These are phyloP conservation scores for Aphrocallistes beatrix DNA, from an alignment of 37 sponge, comb jelly and placozoan genomes.

Conservation along the genomic window DNA sequence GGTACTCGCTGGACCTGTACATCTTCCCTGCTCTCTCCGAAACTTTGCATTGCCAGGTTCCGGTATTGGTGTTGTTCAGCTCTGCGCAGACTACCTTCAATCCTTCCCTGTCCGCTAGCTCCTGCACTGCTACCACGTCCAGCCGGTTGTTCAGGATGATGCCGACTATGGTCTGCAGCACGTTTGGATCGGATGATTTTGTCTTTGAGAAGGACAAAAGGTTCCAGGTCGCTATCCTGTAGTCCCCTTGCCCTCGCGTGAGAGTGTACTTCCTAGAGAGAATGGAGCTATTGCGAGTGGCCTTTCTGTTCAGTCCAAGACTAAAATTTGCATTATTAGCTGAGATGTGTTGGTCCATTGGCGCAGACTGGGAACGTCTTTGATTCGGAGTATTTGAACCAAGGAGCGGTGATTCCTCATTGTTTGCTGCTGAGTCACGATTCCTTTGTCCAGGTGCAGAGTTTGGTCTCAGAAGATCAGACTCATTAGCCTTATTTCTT, in stretches of 20 bases:
- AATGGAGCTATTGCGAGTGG: background rate
- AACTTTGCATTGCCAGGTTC: background rate
- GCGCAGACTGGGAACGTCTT: too few relatives aligned
- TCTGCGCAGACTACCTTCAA: background rate
- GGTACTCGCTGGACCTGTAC: background rate
- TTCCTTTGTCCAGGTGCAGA: too few relatives aligned
- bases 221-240: background rate
- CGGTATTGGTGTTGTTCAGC: background rate
- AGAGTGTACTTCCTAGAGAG: background rate
- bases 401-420: too few relatives aligned
- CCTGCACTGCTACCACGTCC: slow-evolving; percentile 13
- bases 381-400: too few relatives aligned
- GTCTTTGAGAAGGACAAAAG: background rate
- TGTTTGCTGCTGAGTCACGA: too few relatives aligned
- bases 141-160: background rate
- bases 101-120: background rate
- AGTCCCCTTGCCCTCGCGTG: background rate
- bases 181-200: background rate
- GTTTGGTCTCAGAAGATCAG: too few relatives aligned
- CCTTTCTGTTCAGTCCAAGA: background rate
- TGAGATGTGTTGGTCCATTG: too few relatives aligned
- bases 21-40: background rate
- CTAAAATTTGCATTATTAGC: too few relatives aligned
- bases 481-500: too few relatives aligned
- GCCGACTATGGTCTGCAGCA: background rate